A percentile compares a stretch with the other conserved stretches of the same genome.
Conservation (phyloP, 2,888 invertebrate species). For the Lasioglossum oenotherae region DNA sequence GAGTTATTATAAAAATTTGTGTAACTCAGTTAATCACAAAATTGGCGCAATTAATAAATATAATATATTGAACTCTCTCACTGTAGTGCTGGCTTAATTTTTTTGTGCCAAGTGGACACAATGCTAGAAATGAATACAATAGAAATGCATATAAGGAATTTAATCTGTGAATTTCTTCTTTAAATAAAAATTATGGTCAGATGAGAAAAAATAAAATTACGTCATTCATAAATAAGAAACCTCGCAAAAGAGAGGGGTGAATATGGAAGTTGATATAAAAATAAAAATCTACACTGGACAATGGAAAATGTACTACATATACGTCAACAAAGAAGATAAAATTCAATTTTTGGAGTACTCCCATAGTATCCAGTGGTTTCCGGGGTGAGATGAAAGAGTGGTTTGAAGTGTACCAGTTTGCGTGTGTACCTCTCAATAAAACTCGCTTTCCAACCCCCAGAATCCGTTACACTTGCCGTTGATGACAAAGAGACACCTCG, state of each 20-base stretch:
- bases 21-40: too few relatives aligned
- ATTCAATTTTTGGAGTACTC: neutral
- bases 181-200: too few relatives aligned
- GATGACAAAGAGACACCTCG: constrained; percentile 72
- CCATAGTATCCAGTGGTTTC: neutral
- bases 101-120: too few relatives aligned
- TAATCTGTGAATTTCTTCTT: too few relatives aligned
- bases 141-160: too few relatives aligned
- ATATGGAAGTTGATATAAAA: neutral
- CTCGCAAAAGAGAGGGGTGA: neutral
- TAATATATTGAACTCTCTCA: too few relatives aligned
- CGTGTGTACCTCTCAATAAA: constrained; percentile 21
- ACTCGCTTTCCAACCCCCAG: constrained; percentile 41
- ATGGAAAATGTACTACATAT: neutral
- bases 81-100: too few relatives aligned
- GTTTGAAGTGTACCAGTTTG: neutral
- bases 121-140: too few relatives aligned
- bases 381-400: neutral
- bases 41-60: too few relatives aligned
- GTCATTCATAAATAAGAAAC: neutral
- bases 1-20: too few relatives aligned
- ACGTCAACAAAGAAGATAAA: neutral
- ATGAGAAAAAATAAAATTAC: too few relatives aligned
- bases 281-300: neutral
- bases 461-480: constrained; percentile 81